Base-by-base conservation (phyloP, 2,797 vertebrate species). In the Acanthis flammea region DNA sequence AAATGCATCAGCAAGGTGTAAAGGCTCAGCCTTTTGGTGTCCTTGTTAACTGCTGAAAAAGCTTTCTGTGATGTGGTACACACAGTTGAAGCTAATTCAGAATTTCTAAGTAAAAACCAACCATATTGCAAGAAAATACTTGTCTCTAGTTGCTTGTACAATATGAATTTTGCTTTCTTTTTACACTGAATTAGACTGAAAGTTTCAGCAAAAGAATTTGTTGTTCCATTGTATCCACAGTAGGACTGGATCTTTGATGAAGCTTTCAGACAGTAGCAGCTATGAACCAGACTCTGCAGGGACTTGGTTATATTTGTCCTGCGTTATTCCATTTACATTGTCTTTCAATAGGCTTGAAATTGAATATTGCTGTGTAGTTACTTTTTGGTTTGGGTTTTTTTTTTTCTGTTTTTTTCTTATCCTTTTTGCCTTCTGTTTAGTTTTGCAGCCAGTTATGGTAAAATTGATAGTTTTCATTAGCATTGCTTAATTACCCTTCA, bases 401-500 rank as follows among this genome's bases (percentile, higher is more conserved):
- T 25, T 39, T 23, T 7, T 1, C 2, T 47, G 16, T 7, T 2
- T 1, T 55, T 19, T 10, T 6, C 27, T 55, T 25, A 53, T 48
- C 8, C 6, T 66, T 91, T 95, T 79, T 76, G 7, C 39, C 37
- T 61, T 57, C 11, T 66, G 15, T 80, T 90, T 75, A 50, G 19
- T 57, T 75, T 76, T 83, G 55, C 12, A 75, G 25, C 10, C 12
- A 5, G 7, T 86, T 93, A 33, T 42, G 31, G 22, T 75, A 61
- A 88, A 94, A 76, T 33, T 23, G 25, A 67, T 89, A 76, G 60
- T 60, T 95, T 73, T 92, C 24, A 79, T 89, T 73, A 84, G 11
- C 21, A 35, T 44, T 87, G 28, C 44, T 54, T 78, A 82, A 86
- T 61, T 91, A 23, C 25, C 5, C 18, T 78, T 80, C 42, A 50